phyloP scores from a whole-genome alignment of 1,140 invertebrate species.

The Metopolophium dirhodum region DNA sequence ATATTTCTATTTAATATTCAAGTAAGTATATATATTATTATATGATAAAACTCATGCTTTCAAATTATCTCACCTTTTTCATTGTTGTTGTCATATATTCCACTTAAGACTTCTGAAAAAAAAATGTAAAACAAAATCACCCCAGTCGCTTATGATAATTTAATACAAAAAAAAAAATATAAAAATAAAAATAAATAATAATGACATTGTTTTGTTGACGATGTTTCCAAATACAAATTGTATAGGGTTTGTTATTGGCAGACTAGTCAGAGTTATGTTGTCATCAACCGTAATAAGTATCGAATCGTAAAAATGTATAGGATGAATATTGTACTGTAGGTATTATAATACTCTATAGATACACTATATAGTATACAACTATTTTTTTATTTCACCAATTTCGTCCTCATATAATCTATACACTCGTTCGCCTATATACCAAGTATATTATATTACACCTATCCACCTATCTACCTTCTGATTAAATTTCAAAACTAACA shows the following conservation, averaged over 20 bases:
- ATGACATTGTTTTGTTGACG: background rate
- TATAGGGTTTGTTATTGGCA: background rate
- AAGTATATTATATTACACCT: background rate
- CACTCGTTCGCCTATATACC: background rate
- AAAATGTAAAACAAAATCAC: constrained; percentile 61
- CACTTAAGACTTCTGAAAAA: constrained; percentile 83
- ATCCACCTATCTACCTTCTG: background rate
- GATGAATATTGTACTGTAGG: background rate
- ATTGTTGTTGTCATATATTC: constrained; percentile 77
- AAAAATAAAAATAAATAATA: constrained; percentile 28
- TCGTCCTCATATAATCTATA: too few species aligned
- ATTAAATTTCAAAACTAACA: background rate
- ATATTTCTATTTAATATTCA: constrained; percentile 28
- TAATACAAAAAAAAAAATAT: background rate
- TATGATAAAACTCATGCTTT: constrained; percentile 37
- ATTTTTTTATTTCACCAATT: background rate
- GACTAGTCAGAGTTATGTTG: background rate
- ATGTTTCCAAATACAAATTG: background rate
- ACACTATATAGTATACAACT: background rate
- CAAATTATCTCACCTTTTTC: constrained; percentile 73
- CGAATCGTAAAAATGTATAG: background rate
- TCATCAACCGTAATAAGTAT: background rate
- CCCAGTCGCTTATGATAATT: constrained; percentile 27
- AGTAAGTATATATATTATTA: background rate
- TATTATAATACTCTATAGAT: background rate